Evolutionary conservation across 2,113 vertebrate genomes (phyloP).

Genomic region (Centrocercus urophasianus): DNA sequence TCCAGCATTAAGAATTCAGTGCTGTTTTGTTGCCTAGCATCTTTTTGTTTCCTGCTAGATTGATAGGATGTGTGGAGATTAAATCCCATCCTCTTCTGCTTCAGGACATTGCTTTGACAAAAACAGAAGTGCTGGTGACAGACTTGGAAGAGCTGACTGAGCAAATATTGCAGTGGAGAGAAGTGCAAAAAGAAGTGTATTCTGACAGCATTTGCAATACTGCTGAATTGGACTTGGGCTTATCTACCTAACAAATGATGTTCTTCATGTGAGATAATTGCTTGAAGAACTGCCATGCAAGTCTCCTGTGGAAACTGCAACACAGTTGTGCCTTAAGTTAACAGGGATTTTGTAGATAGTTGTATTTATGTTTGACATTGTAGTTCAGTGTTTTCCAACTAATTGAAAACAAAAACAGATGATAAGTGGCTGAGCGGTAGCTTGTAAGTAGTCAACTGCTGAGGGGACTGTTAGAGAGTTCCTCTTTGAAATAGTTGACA

Average conservation of each 20-base stretch:
- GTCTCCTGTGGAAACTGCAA: not conserved
- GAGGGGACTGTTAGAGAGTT: not conserved
- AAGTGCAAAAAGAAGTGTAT: constrained; percentile 67
- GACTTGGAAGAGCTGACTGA: constrained; percentile 82
- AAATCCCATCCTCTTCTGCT: constrained; percentile 30
- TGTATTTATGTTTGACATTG: not conserved
- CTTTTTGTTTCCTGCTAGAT: not conserved
- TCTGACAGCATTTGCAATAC: constrained; percentile 30
- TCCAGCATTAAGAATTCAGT: not conserved
- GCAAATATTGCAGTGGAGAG: constrained; percentile 83
- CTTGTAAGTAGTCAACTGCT: not conserved
- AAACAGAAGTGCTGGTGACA: constrained; percentile 76
- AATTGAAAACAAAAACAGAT: not conserved
- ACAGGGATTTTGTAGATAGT: not conserved
- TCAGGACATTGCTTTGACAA: constrained; percentile 80
- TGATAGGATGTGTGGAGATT: not conserved
- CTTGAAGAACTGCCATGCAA: not conserved
- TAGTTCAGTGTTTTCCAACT: not conserved
- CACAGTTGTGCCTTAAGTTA: not conserved
- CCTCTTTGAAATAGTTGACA: not conserved
- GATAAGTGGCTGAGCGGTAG: not conserved
- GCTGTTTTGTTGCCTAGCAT: not conserved
- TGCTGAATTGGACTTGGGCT: constrained; percentile 55
- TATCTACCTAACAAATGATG: not conserved
- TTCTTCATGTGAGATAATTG: not conserved